Conservation (phyloP, 2,888 invertebrate species). For the Zhuqinia jingwanae region DNA sequence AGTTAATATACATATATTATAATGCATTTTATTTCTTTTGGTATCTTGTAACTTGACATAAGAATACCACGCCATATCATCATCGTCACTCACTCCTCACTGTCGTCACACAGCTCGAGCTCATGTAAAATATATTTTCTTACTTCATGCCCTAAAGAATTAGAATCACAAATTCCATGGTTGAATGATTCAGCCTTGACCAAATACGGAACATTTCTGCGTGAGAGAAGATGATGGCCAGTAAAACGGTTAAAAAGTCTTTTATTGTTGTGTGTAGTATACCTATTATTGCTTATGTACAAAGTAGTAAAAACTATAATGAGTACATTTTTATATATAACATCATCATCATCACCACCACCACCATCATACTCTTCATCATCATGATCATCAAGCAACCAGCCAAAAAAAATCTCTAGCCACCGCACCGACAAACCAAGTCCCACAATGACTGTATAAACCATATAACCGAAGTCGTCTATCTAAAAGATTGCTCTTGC, state of each 20-base stretch:
- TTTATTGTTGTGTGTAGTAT: slow-evolving; percentile 35
- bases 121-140: background rate
- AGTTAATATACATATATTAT: slow-evolving; percentile 18
- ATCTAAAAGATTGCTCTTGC: background rate
- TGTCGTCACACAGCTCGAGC: background rate
- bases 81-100: background rate
- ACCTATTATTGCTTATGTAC: background rate
- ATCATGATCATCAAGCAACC: too few species aligned
- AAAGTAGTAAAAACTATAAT: slow-evolving; percentile 1
- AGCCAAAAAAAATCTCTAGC: background rate
- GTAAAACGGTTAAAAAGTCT: slow-evolving; percentile 53
- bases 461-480: slow-evolving; percentile 6
- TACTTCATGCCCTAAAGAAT: slow-evolving; percentile 56
- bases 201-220: slow-evolving; percentile 66
- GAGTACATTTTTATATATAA: too few species aligned
- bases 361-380: too few species aligned
- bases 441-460: slow-evolving; percentile 49
- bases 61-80: background rate
- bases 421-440: slow-evolving; percentile 7
- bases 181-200: slow-evolving; percentile 69
- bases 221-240: slow-evolving; percentile 50
- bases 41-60: slow-evolving; percentile 14
- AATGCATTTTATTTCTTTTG: slow-evolving; percentile 43
- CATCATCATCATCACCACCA: slow-evolving; percentile 1
- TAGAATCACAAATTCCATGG: slow-evolving; percentile 65